Base-by-base conservation (phyloP, 2,888 invertebrate genomes). In the Acrobeloides nanus region DNA sequence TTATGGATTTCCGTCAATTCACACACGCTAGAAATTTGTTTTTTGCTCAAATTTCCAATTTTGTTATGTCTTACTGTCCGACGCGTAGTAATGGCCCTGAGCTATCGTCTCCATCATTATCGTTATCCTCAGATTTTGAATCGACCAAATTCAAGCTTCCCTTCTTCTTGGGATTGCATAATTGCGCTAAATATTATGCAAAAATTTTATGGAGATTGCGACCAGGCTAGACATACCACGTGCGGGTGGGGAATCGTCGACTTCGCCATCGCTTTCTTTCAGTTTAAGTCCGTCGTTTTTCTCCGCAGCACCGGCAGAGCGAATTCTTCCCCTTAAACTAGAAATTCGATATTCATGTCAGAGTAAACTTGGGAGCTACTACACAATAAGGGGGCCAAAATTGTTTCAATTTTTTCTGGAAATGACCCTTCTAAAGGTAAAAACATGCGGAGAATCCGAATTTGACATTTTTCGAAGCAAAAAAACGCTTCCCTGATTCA, bases 1-100 rank as follows among this genome's bases (percentile, higher is more conserved):
- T 88, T 89, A 77, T 92, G 89, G 71, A 82, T 83, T 72, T 85
- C 83, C 51, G 89, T 90, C 68, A 90, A 79, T 68, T 70, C 70
- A 44, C 68, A 68, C 10, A 70, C 60, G 41, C 66, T 68, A 33
- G 51, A 59, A 43, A 18, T n/a, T n/a, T n/a, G n/a, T n/a, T n/a
- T n/a, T n/a, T n/a, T n/a, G n/a, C n/a, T n/a, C n/a, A n/a, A n/a
- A n/a, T n/a, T n/a, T n/a, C n/a, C n/a, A n/a, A n/a, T n/a, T n/a
- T n/a, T n/a, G n/a, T n/a, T n/a, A n/a, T n/a, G n/a, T n/a, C 56
- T 26, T 20, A 56, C 56, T 60, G 60, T 7, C 50, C 38, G n/a
- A 60, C 52, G 32, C 42, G 34, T 8, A 23, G 45, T 17, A 61
- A 44, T 5, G 61, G 51, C 20, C n/a, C n/a, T n/a, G 49, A 18